Percentiles rank a stretch among this genome's conserved stretches.
Evolutionary conservation across 2,113 vertebrate genomes (phyloP).

Genomic region (Toxostoma redivivum): DNA sequence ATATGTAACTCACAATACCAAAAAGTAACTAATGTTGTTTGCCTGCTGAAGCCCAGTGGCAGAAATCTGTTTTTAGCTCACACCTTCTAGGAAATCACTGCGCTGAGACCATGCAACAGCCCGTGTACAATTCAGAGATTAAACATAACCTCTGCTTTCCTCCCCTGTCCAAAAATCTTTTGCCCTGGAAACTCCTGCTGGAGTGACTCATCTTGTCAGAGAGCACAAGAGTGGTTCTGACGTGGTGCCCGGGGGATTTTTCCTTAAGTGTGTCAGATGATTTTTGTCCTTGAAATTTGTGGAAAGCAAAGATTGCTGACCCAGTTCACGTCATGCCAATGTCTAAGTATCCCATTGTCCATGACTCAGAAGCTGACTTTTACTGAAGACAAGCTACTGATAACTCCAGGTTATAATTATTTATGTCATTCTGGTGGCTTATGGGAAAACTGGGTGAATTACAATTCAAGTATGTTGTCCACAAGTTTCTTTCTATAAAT

Average conservation of each 20-base stretch:
- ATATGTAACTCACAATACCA: too few relatives aligned
- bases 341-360: background rate
- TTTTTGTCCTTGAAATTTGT: background rate
- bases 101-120: background rate
- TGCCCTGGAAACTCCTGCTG: background rate
- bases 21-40: background rate
- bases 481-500: background rate
- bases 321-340: background rate
- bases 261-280: background rate
- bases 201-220: background rate
- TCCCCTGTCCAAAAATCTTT: background rate
- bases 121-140: background rate
- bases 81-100: background rate
- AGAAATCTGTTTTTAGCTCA: background rate
- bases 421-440: background rate
- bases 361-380: background rate
- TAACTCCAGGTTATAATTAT: background rate
- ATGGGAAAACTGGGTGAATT: background rate
- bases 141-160: background rate
- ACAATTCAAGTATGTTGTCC: background rate
- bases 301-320: background rate
- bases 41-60: background rate
- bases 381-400: background rate
- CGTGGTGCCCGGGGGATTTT: rapidly evolving
- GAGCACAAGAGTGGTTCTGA: background rate